A percentile compares a stretch with the other conserved stretches of the same genome.
phyloP scores from a whole-genome alignment of 2,888 invertebrate genomes.

The Hydrotaea diabolus region DNA sequence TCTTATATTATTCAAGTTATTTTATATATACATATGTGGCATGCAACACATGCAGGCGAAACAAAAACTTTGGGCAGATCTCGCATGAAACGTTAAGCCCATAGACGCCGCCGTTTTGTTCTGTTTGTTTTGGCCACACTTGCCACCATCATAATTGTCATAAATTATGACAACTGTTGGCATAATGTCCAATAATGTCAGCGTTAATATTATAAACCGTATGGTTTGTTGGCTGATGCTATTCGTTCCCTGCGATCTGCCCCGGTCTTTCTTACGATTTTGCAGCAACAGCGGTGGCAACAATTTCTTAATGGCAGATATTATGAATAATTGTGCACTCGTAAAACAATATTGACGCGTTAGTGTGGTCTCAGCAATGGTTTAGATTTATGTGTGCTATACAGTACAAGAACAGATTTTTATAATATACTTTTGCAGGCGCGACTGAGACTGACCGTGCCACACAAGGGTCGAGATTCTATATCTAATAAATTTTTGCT shows the following conservation, averaged over 20 bases:
- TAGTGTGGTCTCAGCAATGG: not conserved
- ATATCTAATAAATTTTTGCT: no score
- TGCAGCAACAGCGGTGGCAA: slow-evolving; percentile 21
- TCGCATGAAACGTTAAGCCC: not conserved
- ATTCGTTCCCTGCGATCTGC: slow-evolving; percentile 17
- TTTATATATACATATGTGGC: slow-evolving; percentile 14
- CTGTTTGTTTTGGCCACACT: slow-evolving; percentile 55
- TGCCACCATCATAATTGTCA: slow-evolving; percentile 68
- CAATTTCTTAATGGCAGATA: slow-evolving; percentile 16
- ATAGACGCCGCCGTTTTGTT: not conserved
- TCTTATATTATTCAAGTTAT: not conserved
- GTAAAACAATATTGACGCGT: slow-evolving; percentile 45
- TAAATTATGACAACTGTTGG: slow-evolving; percentile 70
- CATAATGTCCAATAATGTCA: slow-evolving; percentile 61
- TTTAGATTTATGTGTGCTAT: slow-evolving; percentile 12
- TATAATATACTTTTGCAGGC: no score
- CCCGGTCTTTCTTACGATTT: no score
- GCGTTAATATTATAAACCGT: slow-evolving; percentile 52
- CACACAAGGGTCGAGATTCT: no score
- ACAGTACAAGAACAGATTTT: no score
- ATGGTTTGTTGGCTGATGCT: slow-evolving; percentile 18
- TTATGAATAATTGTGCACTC: slow-evolving; percentile 27
- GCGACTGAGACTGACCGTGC: no score
- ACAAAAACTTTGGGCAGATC: not conserved
- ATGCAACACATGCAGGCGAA: slow-evolving; percentile 23